A percentile compares a stretch with the other conserved stretches of the same genome.
Evolutionary conservation across 2,797 vertebrate genomes (phyloP).

Genomic region (Arnoldichthys spilopterus): DNA sequence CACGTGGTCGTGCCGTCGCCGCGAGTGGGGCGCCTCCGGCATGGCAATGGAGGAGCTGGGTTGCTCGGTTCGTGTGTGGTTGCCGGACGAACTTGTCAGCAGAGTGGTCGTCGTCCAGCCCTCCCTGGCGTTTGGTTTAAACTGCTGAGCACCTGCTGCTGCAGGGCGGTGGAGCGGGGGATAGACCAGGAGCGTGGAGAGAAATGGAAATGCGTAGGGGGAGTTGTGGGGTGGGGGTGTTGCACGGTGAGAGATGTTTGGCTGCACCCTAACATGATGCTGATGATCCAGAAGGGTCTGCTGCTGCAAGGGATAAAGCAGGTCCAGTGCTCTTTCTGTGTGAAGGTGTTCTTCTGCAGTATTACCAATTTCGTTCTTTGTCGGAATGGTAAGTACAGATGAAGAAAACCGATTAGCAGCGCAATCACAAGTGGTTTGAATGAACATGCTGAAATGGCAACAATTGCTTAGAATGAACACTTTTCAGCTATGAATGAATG

Average conservation of each 20-base stretch:
- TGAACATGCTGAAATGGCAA: neutral
- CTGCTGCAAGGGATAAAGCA: no score
- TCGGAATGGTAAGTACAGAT: neutral
- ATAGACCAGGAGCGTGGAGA: no score
- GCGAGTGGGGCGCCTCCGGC: slow-evolving; percentile 17
- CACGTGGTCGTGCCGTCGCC: slow-evolving; percentile 71
- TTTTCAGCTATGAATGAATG: neutral
- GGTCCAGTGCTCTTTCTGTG: no score
- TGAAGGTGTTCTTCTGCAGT: no score
- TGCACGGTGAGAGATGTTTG: no score
- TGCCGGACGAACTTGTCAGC: neutral
- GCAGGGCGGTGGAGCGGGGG: neutral
- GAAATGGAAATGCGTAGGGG: no score
- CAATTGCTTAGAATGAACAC: neutral
- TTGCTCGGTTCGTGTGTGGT: neutral
- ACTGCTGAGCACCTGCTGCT: neutral
- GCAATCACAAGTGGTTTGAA: neutral
- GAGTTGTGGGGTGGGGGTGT: no score
- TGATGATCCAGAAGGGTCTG: no score
- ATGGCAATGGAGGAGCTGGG: neutral
- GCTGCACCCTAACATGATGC: no score
- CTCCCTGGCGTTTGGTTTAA: neutral
- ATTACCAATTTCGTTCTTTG: no score
- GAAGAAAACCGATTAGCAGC: neutral
- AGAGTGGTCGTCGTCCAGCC: no score